A percentile compares a stretch with the other conserved stretches of the same genome.
Conservation (phyloP, 2,113 vertebrate species). For the Phaethon lepturus region DNA sequence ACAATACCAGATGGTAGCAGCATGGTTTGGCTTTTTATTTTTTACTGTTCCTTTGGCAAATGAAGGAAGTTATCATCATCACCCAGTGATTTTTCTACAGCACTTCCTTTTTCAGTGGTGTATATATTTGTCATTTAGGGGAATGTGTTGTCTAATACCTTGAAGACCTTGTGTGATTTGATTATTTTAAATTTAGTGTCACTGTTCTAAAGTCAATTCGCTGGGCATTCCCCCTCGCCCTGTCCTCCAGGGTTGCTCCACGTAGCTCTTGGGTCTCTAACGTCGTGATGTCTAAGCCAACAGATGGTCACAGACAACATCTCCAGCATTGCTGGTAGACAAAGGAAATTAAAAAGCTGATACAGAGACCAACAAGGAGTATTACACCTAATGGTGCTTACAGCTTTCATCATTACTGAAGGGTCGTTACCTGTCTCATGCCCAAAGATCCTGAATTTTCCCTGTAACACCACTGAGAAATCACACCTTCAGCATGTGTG, state of each 20-base stretch:
- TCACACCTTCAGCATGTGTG: neutral
- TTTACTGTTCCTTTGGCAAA: neutral
- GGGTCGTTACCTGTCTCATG: neutral
- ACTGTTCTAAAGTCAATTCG: neutral
- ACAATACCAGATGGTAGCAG: neutral
- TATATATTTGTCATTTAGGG: neutral
- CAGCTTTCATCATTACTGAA: neutral
- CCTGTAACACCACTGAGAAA: neutral
- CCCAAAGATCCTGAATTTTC: neutral
- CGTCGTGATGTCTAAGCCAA: neutral
- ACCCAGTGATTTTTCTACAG: neutral
- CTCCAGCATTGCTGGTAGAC: neutral
- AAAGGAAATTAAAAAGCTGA: neutral
- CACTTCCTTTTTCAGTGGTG: neutral
- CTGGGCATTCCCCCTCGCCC: neutral
- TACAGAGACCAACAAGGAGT: neutral
- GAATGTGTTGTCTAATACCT: neutral
- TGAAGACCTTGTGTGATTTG: neutral
- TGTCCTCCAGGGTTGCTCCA: neutral
- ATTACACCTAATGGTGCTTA: neutral
- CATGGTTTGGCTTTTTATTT: neutral
- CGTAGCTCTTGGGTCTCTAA: neutral
- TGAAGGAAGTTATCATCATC: neutral
- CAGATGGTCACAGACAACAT: neutral
- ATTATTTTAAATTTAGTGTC: neutral